These are phyloP conservation scores for Ceuthmochares aereus DNA, from an alignment of 2,113 vertebrate genomes.

Conservation along the genomic window DNA sequence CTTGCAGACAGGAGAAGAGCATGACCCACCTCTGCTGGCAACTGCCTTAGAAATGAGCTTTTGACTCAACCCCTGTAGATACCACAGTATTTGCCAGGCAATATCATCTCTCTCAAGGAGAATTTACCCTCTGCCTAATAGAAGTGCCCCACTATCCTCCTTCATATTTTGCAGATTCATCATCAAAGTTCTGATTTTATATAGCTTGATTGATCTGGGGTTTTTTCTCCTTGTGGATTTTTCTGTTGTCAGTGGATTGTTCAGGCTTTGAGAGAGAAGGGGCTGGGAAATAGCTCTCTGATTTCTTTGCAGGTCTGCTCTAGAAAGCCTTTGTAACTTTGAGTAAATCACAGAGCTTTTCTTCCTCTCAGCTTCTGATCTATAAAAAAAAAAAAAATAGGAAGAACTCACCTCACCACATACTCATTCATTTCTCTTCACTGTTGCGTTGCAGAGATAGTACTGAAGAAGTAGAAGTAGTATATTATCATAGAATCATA, in stretches of 20 bases:
- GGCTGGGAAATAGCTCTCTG: background rate
- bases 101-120: background rate
- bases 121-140: background rate
- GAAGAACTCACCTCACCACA: background rate
- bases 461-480: background rate
- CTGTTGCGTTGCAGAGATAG: background rate
- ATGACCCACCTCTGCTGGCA: background rate
- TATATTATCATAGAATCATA: too few relatives aligned
- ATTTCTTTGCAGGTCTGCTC: background rate
- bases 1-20: background rate
- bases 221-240: background rate
- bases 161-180: background rate
- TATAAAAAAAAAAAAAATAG: background rate
- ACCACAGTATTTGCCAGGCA: background rate
- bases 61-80: background rate
- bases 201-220: background rate
- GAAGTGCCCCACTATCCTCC: background rate
- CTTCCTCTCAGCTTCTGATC: background rate
- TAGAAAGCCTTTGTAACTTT: background rate
- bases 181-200: background rate
- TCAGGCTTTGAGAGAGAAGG: background rate
- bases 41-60: background rate
- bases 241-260: background rate
- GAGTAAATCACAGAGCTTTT: background rate
- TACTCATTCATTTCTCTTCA: background rate